phyloP scores from a whole-genome alignment of 2,797 vertebrate genomes.

The Odontamblyopus lacepedii region DNA sequence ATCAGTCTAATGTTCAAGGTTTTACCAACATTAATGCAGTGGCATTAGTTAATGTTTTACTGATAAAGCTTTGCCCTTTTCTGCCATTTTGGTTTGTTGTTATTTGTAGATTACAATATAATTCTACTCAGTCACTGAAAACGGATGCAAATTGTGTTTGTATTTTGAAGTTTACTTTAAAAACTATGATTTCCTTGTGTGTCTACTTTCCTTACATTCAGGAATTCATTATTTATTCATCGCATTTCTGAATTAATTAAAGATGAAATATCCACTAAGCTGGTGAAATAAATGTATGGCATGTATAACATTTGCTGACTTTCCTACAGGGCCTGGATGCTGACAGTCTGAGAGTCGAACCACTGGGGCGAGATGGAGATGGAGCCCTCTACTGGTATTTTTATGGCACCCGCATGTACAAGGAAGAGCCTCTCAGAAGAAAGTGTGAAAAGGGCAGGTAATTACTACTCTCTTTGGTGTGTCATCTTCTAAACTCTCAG shows the following conservation, averaged over 20 bases:
- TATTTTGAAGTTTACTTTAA: background rate
- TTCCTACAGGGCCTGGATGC: constrained; percentile 89
- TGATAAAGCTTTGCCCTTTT: background rate
- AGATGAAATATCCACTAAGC: background rate
- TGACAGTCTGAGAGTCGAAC: constrained; percentile 95
- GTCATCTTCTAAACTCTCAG: background rate
- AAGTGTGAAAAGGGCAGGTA: constrained; percentile 77
- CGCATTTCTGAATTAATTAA: background rate
- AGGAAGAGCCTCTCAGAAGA: constrained; percentile 83
- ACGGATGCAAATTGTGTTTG: background rate
- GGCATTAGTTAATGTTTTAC: background rate
- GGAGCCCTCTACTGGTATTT: constrained; percentile 99
- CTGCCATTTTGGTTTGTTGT: background rate
- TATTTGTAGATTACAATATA: background rate
- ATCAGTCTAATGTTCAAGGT: background rate
- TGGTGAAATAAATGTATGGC: constrained; percentile 6
- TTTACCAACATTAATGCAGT: constrained; percentile 5
- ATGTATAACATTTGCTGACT: constrained; percentile 19
- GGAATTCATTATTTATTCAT: background rate
- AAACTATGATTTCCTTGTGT: background rate
- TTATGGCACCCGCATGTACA: constrained; percentile 97
- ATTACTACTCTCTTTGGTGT: background rate
- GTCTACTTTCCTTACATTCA: background rate
- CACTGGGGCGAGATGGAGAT: constrained; percentile 90
- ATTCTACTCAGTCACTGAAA: background rate